Percentiles rank a stretch among this genome's conserved stretches.
phyloP scores from a whole-genome alignment of 2,888 invertebrate species.

The Allophyes oxyacanthae region DNA sequence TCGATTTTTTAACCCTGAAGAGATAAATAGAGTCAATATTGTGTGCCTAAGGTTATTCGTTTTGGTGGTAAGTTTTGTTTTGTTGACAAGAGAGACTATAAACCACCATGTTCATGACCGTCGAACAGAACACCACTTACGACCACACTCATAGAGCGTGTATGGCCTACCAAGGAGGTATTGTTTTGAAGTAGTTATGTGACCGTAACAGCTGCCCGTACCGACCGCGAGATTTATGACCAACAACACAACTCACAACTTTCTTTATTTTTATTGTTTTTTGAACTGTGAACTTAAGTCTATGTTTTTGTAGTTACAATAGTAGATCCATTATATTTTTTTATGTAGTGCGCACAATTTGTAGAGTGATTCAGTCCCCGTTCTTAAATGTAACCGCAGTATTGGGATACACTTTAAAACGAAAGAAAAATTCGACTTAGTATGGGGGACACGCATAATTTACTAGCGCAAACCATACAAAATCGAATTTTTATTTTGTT shows the following conservation, averaged over 20 bases:
- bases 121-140: neutral
- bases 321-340: too few relatives aligned
- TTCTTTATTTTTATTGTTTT: slow-evolving; percentile 25
- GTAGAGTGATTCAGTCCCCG: too few relatives aligned
- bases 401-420: too few relatives aligned
- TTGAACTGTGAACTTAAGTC: slow-evolving; percentile 17
- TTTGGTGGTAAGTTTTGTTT: neutral
- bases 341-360: too few relatives aligned
- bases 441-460: too few relatives aligned
- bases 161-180: neutral
- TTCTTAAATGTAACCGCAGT: too few relatives aligned
- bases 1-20: too few relatives aligned
- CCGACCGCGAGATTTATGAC: slow-evolving; percentile 9
- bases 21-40: too few relatives aligned
- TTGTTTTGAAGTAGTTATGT: slow-evolving; percentile 34
- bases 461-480: too few relatives aligned
- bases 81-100: neutral
- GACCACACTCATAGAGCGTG: neutral
- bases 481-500: too few relatives aligned
- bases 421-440: too few relatives aligned
- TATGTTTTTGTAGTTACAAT: neutral
- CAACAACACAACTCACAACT: slow-evolving; percentile 14
- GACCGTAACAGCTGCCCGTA: slow-evolving; percentile 16
- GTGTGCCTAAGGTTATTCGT: too few relatives aligned
- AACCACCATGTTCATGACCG: neutral